Conservation (phyloP, 2,888 invertebrate species). For the Horisme vitalbata region DNA sequence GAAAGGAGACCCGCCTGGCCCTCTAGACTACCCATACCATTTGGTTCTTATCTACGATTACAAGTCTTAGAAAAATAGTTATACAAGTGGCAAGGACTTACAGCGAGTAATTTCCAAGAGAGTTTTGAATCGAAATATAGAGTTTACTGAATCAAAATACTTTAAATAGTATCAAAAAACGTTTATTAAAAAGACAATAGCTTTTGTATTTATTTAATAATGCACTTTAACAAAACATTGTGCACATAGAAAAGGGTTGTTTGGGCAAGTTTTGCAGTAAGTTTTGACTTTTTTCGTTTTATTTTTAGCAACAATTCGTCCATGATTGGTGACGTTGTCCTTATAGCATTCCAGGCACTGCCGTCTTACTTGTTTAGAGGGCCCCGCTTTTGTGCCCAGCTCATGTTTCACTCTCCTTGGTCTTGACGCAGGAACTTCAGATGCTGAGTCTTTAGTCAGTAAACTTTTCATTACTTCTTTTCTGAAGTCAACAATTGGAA, state of each 20-base stretch:
- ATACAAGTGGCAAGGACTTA: too few relatives aligned
- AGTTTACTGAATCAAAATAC: too few relatives aligned
- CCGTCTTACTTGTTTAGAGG: conserved; percentile 19
- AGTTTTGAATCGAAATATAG: too few relatives aligned
- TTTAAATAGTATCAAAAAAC: too few relatives aligned
- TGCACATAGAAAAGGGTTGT: conserved; percentile 32
- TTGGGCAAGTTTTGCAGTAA: conserved; percentile 31
- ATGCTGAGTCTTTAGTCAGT: too few relatives aligned
- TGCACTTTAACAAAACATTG: conserved; percentile 26
- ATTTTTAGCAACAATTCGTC: conserved; percentile 25
- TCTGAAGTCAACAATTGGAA: conserved; percentile 24
- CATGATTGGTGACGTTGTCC: conserved; percentile 13
- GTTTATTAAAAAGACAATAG: too few relatives aligned
- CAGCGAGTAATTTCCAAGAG: too few relatives aligned
- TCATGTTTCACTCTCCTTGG: conserved; percentile 28
- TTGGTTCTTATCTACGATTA: too few relatives aligned
- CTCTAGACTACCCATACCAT: too few relatives aligned
- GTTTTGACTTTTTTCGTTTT: conserved; percentile 30
- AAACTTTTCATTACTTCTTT: conserved; percentile 5
- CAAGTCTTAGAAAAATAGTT: too few relatives aligned
- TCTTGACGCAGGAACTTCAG: conserved; percentile 5
- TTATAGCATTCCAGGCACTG: conserved; percentile 26
- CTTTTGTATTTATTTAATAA: background rate
- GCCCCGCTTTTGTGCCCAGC: conserved; percentile 26
- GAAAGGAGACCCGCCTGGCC: too few relatives aligned